A percentile compares a stretch with the other conserved stretches of the same genome.
phyloP scores from a whole-genome alignment of 2,113 vertebrate species.

The Cinclus mexicanus region DNA sequence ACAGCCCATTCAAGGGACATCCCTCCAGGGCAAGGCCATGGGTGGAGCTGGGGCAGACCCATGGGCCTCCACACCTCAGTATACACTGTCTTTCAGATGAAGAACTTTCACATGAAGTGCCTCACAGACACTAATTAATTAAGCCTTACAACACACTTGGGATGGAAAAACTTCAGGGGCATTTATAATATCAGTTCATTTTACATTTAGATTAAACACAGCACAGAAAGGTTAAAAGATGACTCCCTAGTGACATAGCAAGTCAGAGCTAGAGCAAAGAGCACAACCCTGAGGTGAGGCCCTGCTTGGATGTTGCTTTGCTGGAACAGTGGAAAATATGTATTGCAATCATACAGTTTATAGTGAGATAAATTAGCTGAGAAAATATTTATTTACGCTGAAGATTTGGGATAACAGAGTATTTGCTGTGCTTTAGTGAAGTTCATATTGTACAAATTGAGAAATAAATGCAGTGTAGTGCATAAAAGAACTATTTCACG shows the following conservation, averaged over 20 bases:
- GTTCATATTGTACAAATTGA: background rate
- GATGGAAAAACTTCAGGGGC: background rate
- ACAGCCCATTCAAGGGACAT: too few relatives aligned
- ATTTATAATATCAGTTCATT: slow-evolving; percentile 29
- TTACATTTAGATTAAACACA: background rate
- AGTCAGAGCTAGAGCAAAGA: background rate
- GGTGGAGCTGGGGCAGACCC: too few relatives aligned
- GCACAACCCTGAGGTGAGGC: background rate
- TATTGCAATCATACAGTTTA: background rate
- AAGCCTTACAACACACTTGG: slow-evolving; percentile 29
- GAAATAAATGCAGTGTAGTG: background rate
- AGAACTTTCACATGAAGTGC: background rate
- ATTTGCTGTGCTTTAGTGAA: slow-evolving; percentile 5
- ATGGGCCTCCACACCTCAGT: background rate
- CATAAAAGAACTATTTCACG: background rate
- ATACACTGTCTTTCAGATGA: background rate
- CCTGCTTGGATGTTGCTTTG: background rate
- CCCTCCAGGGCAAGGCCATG: too few relatives aligned
- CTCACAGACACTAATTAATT: slow-evolving; percentile 30
- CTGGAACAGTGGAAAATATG: background rate
- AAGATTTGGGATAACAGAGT: background rate
- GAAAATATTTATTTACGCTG: slow-evolving; percentile 2
- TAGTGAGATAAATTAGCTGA: background rate
- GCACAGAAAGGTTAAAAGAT: slow-evolving; percentile 6
- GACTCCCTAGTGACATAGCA: background rate